These are phyloP conservation scores for Apeira syringaria DNA, from an alignment of 2,888 invertebrate genomes.

Conservation along the genomic window DNA sequence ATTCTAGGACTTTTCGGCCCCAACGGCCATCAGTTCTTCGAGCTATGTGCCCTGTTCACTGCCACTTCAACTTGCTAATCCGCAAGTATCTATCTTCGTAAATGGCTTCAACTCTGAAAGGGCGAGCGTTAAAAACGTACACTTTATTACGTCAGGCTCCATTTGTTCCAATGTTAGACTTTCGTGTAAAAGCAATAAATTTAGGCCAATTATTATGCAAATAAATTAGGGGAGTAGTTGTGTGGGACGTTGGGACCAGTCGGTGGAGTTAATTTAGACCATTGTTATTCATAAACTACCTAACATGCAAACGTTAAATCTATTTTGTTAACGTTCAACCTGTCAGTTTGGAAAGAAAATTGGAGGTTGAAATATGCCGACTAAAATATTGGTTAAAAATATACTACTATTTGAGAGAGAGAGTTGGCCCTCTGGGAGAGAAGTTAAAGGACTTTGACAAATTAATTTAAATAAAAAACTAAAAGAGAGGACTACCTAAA, in stretches of 20 bases:
- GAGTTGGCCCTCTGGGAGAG: too few relatives aligned
- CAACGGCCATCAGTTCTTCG: too few relatives aligned
- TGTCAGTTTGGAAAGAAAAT: not conserved
- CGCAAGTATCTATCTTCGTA: constrained; percentile 14
- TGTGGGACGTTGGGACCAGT: not conserved
- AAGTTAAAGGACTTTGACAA: too few relatives aligned
- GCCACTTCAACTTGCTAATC: too few relatives aligned
- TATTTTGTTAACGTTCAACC: not conserved
- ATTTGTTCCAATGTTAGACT: constrained; percentile 10
- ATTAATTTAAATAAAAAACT: too few relatives aligned
- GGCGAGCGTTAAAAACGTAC: constrained; percentile 5
- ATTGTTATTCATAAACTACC: constrained; percentile 15
- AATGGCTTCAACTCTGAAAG: constrained; percentile 7
- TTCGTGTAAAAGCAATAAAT: constrained; percentile 16
- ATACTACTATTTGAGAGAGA: too few relatives aligned
- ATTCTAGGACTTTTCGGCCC: too few relatives aligned
- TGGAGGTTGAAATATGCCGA: not conserved
- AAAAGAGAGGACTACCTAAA: too few relatives aligned
- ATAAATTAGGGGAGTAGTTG: constrained; percentile 13
- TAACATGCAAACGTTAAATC: constrained; percentile 13
- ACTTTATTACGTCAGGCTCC: constrained; percentile 8
- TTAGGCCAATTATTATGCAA: constrained; percentile 22
- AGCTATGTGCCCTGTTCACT: too few relatives aligned
- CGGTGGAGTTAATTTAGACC: constrained; percentile 12
- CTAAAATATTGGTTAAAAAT: too few relatives aligned